phyloP scores from a whole-genome alignment of 2,113 vertebrate genomes.

The Leptosomus discolor region DNA sequence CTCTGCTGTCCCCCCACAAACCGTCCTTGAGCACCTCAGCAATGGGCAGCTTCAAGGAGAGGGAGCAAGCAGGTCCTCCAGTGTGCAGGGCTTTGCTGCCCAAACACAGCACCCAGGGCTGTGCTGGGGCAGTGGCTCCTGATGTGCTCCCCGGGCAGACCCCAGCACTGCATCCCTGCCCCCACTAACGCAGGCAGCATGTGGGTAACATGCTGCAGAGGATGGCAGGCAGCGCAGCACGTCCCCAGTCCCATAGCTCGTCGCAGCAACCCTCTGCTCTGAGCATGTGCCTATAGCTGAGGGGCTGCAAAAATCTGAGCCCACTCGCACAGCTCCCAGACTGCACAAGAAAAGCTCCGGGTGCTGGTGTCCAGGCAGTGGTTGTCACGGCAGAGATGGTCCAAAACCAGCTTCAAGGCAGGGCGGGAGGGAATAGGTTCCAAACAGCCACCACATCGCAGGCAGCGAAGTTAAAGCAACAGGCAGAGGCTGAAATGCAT shows the following conservation, averaged over 20 bases:
- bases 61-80: background rate
- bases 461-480: background rate
- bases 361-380: background rate
- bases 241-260: background rate
- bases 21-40: background rate
- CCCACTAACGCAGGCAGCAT: background rate
- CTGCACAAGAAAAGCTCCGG: background rate
- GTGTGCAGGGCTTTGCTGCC: rapidly evolving
- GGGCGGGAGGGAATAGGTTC: background rate
- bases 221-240: background rate
- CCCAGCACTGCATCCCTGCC: background rate
- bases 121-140: background rate
- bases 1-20: background rate
- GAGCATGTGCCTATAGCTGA: rapidly evolving
- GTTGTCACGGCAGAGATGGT: background rate
- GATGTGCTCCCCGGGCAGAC: background rate
- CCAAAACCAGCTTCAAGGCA: background rate
- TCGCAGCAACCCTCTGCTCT: background rate
- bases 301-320: background rate
- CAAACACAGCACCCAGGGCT: rapidly evolving
- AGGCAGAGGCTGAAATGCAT: background rate
- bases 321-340: rapidly evolving
- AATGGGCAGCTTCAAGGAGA: background rate
- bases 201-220: background rate
- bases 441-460: background rate